Evolutionary conservation across 1,140 invertebrate genomes (phyloP).

Genomic region (Steinernema feltiae): DNA sequence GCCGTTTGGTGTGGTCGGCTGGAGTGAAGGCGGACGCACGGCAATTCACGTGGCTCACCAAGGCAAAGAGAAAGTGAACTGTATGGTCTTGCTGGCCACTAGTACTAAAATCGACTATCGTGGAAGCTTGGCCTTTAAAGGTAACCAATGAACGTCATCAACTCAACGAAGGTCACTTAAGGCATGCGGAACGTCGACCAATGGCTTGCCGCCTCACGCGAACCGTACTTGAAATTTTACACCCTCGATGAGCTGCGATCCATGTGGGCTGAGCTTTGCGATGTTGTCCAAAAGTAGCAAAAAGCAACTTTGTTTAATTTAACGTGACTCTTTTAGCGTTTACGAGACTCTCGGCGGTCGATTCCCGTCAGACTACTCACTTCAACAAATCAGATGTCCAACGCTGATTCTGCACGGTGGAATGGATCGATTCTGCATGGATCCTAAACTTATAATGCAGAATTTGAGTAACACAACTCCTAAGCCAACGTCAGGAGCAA

Average conservation of each 20-base stretch:
- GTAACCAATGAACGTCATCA: conserved; percentile 22
- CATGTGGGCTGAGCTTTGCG: conserved; percentile 57
- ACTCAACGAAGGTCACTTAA: conserved; percentile 20
- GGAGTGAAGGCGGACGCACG: conserved; percentile 55
- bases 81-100: conserved; percentile 49
- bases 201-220: conserved; percentile 47
- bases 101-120: conserved; percentile 51
- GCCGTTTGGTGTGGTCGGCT: conserved; percentile 52
- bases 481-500: not conserved
- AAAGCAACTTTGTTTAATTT: conserved; percentile 12
- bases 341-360: conserved; percentile 52
- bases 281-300: conserved; percentile 49
- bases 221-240: conserved; percentile 51
- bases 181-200: conserved; percentile 56
- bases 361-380: conserved; percentile 48
- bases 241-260: conserved; percentile 44
- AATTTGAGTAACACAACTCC: conserved; percentile 26
- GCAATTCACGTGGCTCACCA: conserved; percentile 50
- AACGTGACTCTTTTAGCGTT: conserved; percentile 37
- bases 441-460: conserved; percentile 48
- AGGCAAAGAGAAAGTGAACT: conserved; percentile 38
- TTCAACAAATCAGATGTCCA: conserved; percentile 46
- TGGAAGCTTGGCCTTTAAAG: conserved; percentile 55
- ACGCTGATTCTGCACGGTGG: conserved; percentile 51
- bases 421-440: conserved; percentile 49